Conservation (phyloP, 1,140 invertebrate genomes). For the Mylabris phalerata region DNA sequence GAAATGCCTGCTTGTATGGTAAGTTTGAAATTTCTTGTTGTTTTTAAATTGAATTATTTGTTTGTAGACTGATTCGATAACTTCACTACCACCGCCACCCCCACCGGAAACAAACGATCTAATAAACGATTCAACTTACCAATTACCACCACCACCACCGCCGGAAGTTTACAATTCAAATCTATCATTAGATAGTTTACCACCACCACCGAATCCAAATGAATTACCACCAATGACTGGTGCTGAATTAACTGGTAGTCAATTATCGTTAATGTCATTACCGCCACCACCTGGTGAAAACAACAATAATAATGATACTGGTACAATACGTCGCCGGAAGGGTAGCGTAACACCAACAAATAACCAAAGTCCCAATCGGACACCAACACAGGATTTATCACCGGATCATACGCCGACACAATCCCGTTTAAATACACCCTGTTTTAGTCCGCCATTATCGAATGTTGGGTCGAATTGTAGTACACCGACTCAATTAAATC, state of each 20-base stretch:
- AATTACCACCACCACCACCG: constrained; percentile 56
- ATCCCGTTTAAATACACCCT: constrained; percentile 41
- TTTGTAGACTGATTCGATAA: constrained; percentile 48
- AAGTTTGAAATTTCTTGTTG: constrained; percentile 14
- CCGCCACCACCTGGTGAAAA: constrained; percentile 53
- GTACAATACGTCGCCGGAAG: constrained; percentile 43
- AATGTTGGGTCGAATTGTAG: constrained; percentile 38
- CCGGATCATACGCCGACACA: constrained; percentile 42
- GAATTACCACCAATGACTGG: constrained; percentile 52
- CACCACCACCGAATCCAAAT: constrained; percentile 66
- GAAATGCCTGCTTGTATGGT: constrained; percentile 43
- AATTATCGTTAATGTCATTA: constrained; percentile 56
- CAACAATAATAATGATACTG: constrained; percentile 36
- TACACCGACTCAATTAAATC: constrained; percentile 34
- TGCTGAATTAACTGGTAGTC: constrained; percentile 58
- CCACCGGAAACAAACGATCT: constrained; percentile 48
- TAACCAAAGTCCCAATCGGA: constrained; percentile 34
- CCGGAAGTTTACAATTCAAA: constrained; percentile 65
- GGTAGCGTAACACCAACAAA: constrained; percentile 35
- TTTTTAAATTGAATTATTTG: no score
- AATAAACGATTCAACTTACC: constrained; percentile 31
- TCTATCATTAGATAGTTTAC: constrained; percentile 66
- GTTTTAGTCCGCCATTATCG: constrained; percentile 45
- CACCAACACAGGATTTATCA: constrained; percentile 41
- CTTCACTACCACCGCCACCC: constrained; percentile 44